Percentiles rank a stretch among this genome's conserved stretches.
Conservation (phyloP, 2,888 invertebrate genomes). For the Megalurothrips usitatus region DNA sequence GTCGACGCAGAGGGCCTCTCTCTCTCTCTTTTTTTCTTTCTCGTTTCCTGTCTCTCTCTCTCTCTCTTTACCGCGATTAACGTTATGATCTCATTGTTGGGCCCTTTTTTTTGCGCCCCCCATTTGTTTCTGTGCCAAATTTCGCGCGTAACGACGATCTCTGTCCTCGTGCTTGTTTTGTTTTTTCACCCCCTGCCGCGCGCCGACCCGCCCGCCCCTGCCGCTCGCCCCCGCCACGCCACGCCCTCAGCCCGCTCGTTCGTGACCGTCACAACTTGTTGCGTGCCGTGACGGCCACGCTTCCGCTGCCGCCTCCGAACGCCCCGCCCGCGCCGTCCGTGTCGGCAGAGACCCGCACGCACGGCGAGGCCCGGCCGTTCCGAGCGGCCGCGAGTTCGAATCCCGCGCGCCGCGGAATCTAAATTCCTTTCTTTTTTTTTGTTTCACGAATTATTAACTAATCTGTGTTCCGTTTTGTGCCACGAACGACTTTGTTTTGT, state of each 20-base stretch:
- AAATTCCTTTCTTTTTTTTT: neutral
- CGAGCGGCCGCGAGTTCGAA: neutral
- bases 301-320: neutral
- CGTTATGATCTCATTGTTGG: slow-evolving; percentile 9
- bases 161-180: neutral
- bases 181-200: neutral
- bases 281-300: neutral
- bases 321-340: slow-evolving; percentile 8
- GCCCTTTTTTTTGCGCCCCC: neutral
- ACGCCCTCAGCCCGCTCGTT: neutral
- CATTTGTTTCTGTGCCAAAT: slow-evolving; percentile 21
- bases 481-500: too few species aligned
- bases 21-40: neutral
- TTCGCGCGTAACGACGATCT: neutral
- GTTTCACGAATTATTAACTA: neutral
- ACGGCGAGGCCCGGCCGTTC: neutral
- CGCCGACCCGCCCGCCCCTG: neutral
- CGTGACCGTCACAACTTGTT: neutral
- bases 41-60: neutral
- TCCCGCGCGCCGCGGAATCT: neutral
- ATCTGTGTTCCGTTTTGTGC: too few species aligned
- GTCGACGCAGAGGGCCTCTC: neutral
- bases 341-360: slow-evolving; percentile 4
- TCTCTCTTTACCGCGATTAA: neutral
- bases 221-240: neutral